Conservation (phyloP, 2,113 vertebrate species). For the Mus spicilegus region DNA sequence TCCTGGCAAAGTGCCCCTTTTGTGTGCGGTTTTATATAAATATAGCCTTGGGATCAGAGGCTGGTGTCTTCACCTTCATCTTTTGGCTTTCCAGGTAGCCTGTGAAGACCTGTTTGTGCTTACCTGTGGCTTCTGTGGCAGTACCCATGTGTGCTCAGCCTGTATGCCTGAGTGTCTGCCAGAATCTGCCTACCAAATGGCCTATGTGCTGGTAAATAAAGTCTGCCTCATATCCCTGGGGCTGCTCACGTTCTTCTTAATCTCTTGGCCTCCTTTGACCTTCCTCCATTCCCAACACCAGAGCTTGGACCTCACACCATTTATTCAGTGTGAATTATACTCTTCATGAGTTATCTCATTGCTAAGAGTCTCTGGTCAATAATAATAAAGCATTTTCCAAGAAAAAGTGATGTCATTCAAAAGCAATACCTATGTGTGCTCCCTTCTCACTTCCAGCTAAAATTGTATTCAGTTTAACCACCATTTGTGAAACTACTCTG, state of each 20-base stretch:
- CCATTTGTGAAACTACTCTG: background rate
- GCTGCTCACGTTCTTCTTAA: too few species aligned
- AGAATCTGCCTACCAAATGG: background rate
- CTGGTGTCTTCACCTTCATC: background rate
- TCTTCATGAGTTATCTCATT: slow-evolving; percentile 5
- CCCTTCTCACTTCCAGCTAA: background rate
- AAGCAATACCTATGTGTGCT: background rate
- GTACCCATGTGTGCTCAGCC: background rate
- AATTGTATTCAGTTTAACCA: background rate
- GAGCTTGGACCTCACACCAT: background rate
- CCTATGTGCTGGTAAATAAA: background rate
- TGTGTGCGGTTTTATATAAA: background rate
- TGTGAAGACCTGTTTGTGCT: background rate
- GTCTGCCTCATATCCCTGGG: background rate
- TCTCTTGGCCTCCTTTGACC: background rate
- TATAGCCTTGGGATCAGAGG: background rate
- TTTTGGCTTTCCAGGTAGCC: background rate
- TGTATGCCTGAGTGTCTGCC: background rate
- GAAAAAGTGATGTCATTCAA: slow-evolving; percentile 11
- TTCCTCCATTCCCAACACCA: background rate
- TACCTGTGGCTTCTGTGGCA: background rate
- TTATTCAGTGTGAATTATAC: slow-evolving; percentile 39
- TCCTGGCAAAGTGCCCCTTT: background rate
- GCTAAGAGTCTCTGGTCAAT: slow-evolving; percentile 48
- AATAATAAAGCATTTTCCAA: slow-evolving; percentile 50